phyloP scores from a whole-genome alignment of 2,113 vertebrate species.

The Nesoenas mayeri region DNA sequence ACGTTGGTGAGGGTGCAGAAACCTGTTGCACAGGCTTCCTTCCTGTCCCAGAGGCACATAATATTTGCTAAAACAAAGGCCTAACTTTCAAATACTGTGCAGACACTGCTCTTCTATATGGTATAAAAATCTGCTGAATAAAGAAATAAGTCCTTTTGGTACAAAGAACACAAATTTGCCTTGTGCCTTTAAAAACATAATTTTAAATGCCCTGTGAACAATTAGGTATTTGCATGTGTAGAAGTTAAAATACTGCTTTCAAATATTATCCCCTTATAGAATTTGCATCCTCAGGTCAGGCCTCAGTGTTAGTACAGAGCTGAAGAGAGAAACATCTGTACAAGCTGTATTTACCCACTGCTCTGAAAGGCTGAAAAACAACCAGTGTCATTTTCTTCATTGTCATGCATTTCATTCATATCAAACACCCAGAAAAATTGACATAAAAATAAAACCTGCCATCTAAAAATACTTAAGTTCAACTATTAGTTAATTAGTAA shows the following conservation, averaged over 20 bases:
- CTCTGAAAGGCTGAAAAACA: not conserved
- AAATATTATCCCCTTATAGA: not conserved
- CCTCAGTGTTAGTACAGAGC: not conserved
- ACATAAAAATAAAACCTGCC: not conserved
- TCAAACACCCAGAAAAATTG: not conserved
- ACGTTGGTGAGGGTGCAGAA: not conserved
- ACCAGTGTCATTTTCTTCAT: not conserved
- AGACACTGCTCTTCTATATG: not conserved
- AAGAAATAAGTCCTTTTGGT: not conserved
- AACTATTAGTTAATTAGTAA: no score
- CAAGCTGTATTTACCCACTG: not conserved
- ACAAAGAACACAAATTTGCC: not conserved
- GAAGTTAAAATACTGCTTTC: not conserved
- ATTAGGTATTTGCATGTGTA: not conserved
- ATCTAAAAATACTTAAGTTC: not conserved
- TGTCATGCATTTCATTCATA: not conserved
- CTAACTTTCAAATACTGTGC: not conserved
- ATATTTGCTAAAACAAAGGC: slow-evolving; percentile 2
- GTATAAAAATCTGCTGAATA: not conserved
- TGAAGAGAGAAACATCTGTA: not conserved
- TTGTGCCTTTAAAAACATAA: not conserved
- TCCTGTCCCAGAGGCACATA: slow-evolving; percentile 17
- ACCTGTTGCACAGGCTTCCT: slow-evolving; percentile 66
- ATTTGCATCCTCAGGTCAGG: not conserved
- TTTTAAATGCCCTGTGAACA: not conserved